Evolutionary conservation across 1,140 invertebrate genomes (phyloP).

Genomic region (Rhysida immarginata): DNA sequence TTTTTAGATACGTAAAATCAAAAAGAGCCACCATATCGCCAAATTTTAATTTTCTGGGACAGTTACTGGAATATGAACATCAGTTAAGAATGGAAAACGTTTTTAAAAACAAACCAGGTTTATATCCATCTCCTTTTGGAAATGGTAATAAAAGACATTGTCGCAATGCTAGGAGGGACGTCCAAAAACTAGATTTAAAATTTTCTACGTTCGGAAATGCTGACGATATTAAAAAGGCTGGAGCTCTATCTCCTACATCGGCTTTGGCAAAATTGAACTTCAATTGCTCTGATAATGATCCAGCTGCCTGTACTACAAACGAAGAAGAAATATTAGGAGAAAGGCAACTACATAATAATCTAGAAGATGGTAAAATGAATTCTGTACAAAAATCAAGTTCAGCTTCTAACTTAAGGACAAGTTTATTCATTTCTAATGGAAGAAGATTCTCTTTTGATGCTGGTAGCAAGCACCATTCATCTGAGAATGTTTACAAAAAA

Average conservation of each 20-base stretch:
- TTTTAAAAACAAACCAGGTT: slow-evolving; percentile 22
- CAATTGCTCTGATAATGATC: slow-evolving; percentile 11
- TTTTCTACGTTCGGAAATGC: slow-evolving; percentile 16
- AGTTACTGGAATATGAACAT: slow-evolving; percentile 75
- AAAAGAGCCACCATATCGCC: slow-evolving; percentile 82
- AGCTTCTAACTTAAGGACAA: too few species aligned
- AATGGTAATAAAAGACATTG: slow-evolving; percentile 10
- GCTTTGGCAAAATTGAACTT: slow-evolving; percentile 32
- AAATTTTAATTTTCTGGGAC: slow-evolving; percentile 94
- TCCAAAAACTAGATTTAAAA: slow-evolving; percentile 2
- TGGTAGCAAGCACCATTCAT: background rate
- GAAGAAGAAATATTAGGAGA: background rate
- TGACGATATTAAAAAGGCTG: slow-evolving; percentile 10
- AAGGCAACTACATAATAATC: too few species aligned
- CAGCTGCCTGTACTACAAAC: background rate
- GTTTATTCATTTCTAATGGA: too few species aligned
- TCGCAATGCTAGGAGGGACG: slow-evolving; percentile 8
- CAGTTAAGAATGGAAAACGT: slow-evolving; percentile 43
- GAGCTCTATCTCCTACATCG: slow-evolving; percentile 28
- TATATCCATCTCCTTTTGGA: slow-evolving; percentile 13
- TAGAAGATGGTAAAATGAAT: too few species aligned
- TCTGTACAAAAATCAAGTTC: too few species aligned
- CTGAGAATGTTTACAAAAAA: too few species aligned
- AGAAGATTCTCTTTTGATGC: too few species aligned
- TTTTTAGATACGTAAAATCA: slow-evolving; percentile 58